Evolutionary conservation across 1,140 invertebrate species (phyloP).

Genomic region (Cotesia typhae): DNA sequence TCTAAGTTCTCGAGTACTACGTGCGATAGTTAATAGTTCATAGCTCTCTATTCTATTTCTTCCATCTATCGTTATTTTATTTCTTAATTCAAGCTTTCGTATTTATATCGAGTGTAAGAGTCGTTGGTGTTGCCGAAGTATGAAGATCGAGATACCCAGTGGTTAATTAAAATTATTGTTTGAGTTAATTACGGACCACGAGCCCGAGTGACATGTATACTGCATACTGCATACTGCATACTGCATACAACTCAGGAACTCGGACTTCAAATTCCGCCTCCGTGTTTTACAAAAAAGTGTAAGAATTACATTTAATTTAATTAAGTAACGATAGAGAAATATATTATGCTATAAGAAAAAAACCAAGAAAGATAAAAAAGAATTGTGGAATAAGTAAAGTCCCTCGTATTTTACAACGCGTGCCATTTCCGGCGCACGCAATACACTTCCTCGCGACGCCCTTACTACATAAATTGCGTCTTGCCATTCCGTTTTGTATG

Average conservation of each 20-base stretch:
- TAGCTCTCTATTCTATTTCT: too few species aligned
- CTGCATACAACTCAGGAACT: too few species aligned
- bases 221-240: not conserved
- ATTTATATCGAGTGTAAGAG: constrained; percentile 15
- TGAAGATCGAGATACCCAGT: constrained; percentile 50
- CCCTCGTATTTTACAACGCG: constrained; percentile 49
- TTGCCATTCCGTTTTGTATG: not conserved
- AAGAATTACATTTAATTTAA: not conserved
- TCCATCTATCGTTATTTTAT: not conserved
- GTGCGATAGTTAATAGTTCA: too few species aligned
- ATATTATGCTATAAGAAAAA: not conserved
- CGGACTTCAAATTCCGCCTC: not conserved
- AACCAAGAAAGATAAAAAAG: constrained; percentile 18
- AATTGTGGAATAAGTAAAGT: constrained; percentile 21
- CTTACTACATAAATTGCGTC: constrained; percentile 35
- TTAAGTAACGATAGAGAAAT: constrained; percentile 23
- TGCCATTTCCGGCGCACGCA: constrained; percentile 53
- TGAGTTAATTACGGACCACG: constrained; percentile 45
- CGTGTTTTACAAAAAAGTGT: too few species aligned
- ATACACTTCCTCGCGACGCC: constrained; percentile 41
- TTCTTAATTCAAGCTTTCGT: constrained; percentile 20
- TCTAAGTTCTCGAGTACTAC: not conserved
- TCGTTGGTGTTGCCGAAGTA: constrained; percentile 33
- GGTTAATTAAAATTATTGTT: constrained; percentile 50
- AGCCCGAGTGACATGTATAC: constrained; percentile 46